These are phyloP conservation scores for Anthrax anthrax DNA, from an alignment of 2,888 invertebrate species.

Conservation along the genomic window DNA sequence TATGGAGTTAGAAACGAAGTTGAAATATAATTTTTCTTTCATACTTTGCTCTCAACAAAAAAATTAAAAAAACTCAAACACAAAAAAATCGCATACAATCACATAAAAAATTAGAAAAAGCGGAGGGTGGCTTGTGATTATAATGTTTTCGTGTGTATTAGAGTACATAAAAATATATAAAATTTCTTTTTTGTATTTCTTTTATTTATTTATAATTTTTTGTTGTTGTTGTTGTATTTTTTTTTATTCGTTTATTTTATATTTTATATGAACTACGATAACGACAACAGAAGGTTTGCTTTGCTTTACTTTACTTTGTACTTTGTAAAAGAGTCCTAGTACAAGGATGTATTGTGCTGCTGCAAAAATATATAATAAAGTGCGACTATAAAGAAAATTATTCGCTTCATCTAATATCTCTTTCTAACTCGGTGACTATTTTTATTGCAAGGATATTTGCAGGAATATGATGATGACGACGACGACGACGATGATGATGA, in stretches of 20 bases:
- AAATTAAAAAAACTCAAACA: too few species aligned
- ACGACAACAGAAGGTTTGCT: too few species aligned
- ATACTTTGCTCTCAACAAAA: neutral
- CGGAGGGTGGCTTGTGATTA: neutral
- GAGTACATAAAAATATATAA: too few species aligned
- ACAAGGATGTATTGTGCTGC: neutral
- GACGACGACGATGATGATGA: neutral
- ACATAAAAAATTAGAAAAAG: constrained; percentile 4
- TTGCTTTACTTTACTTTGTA: constrained; percentile 6
- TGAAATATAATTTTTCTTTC: neutral
- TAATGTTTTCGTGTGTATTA: too few species aligned
- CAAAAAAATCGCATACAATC: neutral
- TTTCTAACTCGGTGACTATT: constrained; percentile 28
- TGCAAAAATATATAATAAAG: constrained; percentile 6
- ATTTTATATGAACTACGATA: too few species aligned
- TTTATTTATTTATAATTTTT: too few species aligned
- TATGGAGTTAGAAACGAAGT: neutral
- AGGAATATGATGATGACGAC: neutral
- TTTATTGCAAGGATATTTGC: constrained; percentile 1
- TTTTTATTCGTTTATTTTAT: too few species aligned
- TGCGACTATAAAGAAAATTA: constrained; percentile 9
- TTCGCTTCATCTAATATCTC: constrained; percentile 29
- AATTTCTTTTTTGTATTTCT: too few species aligned
- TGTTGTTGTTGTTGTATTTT: too few species aligned
- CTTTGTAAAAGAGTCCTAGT: too few species aligned